Conservation (phyloP, 2,113 vertebrate genomes). For the Heterotilapia buettikoferi region DNA sequence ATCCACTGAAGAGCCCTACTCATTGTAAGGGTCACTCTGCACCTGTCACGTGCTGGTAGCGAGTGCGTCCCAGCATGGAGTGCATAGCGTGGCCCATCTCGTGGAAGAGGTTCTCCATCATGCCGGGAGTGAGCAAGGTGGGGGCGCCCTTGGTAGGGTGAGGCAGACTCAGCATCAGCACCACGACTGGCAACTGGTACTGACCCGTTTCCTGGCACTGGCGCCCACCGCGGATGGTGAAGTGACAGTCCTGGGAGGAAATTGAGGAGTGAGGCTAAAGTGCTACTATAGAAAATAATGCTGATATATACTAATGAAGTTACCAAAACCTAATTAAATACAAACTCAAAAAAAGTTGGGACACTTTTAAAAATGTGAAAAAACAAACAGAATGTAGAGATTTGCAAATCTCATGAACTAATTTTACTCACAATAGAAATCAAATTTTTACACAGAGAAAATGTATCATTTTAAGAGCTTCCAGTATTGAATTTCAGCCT, state of each 20-base stretch:
- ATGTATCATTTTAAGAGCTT: background rate
- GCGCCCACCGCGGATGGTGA: constrained; percentile 94
- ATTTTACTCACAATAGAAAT: background rate
- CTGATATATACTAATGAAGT: background rate
- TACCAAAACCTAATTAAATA: background rate
- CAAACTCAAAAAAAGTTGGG: background rate
- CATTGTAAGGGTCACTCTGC: background rate
- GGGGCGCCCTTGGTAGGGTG: constrained; percentile 74
- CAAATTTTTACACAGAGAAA: background rate
- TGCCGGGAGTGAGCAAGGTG: constrained; percentile 84
- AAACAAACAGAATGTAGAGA: background rate
- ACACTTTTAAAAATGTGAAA: background rate
- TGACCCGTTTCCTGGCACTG: constrained; percentile 74
- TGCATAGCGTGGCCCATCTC: constrained; percentile 99
- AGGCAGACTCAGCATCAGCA: constrained; percentile 92
- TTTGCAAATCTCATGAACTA: background rate
- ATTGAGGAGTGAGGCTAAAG: background rate
- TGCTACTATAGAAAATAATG: background rate
- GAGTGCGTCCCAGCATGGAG: constrained; percentile 94
- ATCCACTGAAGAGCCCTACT: background rate
- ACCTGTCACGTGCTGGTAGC: constrained; percentile 96
- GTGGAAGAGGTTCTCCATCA: constrained; percentile 99
- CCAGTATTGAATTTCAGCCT: background rate
- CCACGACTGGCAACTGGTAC: constrained; percentile 94
- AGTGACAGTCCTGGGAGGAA: constrained; percentile 87